Evolutionary conservation across 2,888 invertebrate species (phyloP).

Genomic region (Rapana venosa): DNA sequence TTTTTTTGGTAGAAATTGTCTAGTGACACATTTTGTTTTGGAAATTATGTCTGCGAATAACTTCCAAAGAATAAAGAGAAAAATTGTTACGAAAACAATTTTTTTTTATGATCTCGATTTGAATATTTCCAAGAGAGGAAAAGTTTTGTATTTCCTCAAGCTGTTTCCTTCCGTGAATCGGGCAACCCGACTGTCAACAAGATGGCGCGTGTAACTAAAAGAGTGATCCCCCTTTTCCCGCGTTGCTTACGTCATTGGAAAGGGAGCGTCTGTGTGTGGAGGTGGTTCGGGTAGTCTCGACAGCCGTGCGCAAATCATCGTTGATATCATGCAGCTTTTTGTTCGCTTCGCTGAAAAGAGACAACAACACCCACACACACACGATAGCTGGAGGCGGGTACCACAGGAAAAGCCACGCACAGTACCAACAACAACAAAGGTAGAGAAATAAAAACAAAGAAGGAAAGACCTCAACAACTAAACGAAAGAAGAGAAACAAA

Average conservation of each 20-base stretch:
- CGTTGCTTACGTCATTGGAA: conserved; percentile 47
- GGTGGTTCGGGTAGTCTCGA: conserved; percentile 26
- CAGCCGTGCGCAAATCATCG: conserved; percentile 79
- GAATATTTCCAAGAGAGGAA: too few species aligned
- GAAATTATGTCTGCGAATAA: too few species aligned
- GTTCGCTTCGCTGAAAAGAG: conserved; percentile 80
- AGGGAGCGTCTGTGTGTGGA: conserved; percentile 41
- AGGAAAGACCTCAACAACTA: conserved; percentile 20
- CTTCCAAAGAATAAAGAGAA: too few species aligned
- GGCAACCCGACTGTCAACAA: too few species aligned
- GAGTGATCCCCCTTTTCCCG: background rate
- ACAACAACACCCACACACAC: background rate
- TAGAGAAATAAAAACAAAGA: background rate
- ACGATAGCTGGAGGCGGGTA: background rate
- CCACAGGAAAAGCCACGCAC: background rate
- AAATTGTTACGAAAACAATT: too few species aligned
- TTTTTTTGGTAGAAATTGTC: too few species aligned
- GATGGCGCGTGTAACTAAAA: too few species aligned
- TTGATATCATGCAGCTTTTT: conserved; percentile 82
- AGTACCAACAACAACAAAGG: too few species aligned
- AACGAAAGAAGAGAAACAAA: background rate
- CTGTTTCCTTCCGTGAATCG: too few species aligned
- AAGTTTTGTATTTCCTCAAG: too few species aligned
- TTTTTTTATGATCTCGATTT: too few species aligned
- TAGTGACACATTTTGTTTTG: too few species aligned